phyloP scores from a whole-genome alignment of 2,113 vertebrate genomes.

The Ctenodactylus gundi region DNA sequence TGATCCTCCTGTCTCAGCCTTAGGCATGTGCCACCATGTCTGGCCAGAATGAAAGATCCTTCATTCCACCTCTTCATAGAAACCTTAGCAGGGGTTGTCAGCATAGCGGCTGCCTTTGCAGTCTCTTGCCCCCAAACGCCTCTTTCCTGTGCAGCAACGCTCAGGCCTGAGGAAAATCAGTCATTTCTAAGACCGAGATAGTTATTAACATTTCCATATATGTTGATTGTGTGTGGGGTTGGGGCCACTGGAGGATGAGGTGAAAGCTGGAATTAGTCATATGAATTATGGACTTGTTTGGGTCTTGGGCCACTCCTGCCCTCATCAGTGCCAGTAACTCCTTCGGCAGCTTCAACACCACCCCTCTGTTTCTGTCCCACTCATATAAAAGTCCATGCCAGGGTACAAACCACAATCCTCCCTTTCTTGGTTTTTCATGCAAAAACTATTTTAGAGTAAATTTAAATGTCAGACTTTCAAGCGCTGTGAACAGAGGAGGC shows the following conservation, averaged over 20 bases:
- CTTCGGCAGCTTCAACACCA: conserved; percentile 39
- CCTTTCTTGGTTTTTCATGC: conserved; percentile 71
- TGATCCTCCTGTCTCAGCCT: background rate
- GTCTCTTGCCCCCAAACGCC: background rate
- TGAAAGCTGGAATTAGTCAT: conserved; percentile 58
- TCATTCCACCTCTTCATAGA: background rate
- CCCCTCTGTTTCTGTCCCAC: conserved; percentile 54
- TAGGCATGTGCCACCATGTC: background rate
- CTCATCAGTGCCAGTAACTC: conserved; percentile 48
- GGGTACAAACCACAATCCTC: conserved; percentile 67
- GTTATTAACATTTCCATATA: conserved; percentile 32
- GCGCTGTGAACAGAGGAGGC: conserved; percentile 55
- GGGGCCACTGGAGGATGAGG: background rate
- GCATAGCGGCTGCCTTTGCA: background rate
- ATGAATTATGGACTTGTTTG: conserved; percentile 69
- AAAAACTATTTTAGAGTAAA: conserved; percentile 75
- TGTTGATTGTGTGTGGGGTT: background rate
- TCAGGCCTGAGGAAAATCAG: background rate
- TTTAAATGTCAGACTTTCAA: conserved; percentile 72
- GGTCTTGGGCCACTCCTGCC: conserved; percentile 7
- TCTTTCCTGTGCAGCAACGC: background rate
- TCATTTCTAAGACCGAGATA: background rate
- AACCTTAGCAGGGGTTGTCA: background rate
- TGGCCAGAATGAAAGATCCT: background rate
- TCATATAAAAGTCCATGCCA: conserved; percentile 67